These are phyloP conservation scores for Heliangelus exortis DNA, from an alignment of 2,797 vertebrate species.

Conservation along the genomic window DNA sequence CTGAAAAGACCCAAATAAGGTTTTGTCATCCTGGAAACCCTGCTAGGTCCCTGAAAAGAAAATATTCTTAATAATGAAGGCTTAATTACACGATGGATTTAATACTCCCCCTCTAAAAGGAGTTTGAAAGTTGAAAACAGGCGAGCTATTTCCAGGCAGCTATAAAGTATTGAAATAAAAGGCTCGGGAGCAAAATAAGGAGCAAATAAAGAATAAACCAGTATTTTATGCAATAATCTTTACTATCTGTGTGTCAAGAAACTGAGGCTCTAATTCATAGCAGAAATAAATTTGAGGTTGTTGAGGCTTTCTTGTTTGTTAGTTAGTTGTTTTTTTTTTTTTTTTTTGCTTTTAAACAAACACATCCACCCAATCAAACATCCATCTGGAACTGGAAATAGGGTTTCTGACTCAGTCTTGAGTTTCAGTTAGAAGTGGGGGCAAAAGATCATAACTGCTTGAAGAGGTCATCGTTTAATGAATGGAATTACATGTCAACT, in stretches of 20 bases:
- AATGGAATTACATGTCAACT: background rate
- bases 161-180: background rate
- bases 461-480: background rate
- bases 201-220: background rate
- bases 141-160: background rate
- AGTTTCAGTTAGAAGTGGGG: background rate
- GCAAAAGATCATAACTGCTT: background rate
- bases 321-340: background rate
- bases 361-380: background rate
- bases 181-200: background rate
- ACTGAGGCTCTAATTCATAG: background rate
- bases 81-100: slow-evolving; percentile 33
- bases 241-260: background rate
- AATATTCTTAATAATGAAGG: slow-evolving; percentile 21
- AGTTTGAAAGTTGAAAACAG: slow-evolving; percentile 1
- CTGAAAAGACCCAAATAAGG: background rate
- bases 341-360: background rate
- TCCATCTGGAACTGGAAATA: background rate
- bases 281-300: background rate
- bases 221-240: background rate
- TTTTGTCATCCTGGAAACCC: background rate
- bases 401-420: background rate
- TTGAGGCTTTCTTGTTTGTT: background rate
- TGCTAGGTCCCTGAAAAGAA: slow-evolving; percentile 7
- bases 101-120: background rate